phyloP scores from a whole-genome alignment of 2,113 vertebrate species.

The Sorex fumeus region DNA sequence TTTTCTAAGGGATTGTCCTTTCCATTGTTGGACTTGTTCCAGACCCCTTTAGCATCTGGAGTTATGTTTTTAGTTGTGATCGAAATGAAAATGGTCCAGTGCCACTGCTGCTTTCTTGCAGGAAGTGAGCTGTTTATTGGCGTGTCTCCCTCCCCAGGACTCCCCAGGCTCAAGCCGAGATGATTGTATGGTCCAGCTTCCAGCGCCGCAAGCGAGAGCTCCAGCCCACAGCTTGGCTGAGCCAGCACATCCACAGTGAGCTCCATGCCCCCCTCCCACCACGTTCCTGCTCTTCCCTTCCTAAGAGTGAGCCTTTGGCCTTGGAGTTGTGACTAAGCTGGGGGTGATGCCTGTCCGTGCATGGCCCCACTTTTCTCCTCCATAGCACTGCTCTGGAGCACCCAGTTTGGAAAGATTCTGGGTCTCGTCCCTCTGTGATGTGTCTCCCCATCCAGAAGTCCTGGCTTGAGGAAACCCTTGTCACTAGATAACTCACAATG shows the following conservation, averaged over 20 bases:
- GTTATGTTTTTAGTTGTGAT: conserved; percentile 7
- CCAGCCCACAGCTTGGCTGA: no score
- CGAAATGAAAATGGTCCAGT: background rate
- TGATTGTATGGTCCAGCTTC: background rate
- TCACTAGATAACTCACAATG: background rate
- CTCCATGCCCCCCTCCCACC: no score
- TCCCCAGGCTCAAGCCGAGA: background rate
- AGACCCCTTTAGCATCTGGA: background rate
- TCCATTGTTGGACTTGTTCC: background rate
- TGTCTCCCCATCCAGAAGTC: background rate
- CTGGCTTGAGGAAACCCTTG: background rate
- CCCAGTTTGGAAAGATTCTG: background rate
- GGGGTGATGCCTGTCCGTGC: background rate
- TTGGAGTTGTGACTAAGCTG: background rate
- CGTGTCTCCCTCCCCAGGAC: background rate
- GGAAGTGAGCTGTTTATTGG: background rate
- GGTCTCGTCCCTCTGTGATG: background rate
- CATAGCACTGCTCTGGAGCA: background rate
- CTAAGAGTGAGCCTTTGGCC: background rate
- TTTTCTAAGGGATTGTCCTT: background rate
- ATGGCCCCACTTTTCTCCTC: background rate
- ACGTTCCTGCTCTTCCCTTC: background rate
- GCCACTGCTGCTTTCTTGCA: background rate
- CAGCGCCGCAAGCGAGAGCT: no score
- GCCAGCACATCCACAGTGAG: background rate